Base-by-base conservation (phyloP, 2,888 invertebrate genomes). In the Quadriops clusia region DNA sequence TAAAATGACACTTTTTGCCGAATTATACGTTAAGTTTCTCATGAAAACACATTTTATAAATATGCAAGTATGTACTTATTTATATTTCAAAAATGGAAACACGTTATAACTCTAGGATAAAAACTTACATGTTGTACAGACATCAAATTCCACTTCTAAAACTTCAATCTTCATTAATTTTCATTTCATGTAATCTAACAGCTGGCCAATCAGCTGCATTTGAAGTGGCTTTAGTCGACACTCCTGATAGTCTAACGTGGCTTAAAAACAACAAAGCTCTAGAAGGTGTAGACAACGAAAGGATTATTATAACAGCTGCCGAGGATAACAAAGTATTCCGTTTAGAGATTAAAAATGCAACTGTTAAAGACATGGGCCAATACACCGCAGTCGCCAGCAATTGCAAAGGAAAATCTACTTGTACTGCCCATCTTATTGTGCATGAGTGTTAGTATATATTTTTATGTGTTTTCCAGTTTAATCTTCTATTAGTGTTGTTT, bases 371-470 rank as follows among this genome's bases (percentile, higher is more conserved):
- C 60, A 72, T 77, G n/a, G 93, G 90, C 27, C 72, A 86, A 23
- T 95, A 95, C 58, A 86, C 87, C 1, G 87, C 89, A 24, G 74
- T 85, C 40, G 91, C 91, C 11, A 77, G 79, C 34, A 87, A 89
- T 51, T 66, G 68, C 14, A 72, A 76, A 34, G 87, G 90, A 37
- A 81, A 80, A 46, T 68, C 83, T 23, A 77, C 82, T 36, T 85
- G 87, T 58, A 86, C 89, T 21, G 86, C 89, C 36, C 85, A 86
- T 61, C 72, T 91, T 47, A 72, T 83, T 42, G 87, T 91, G 42
- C 79, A 83, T 50, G 75, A 83, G 69, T 65, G 89, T 89, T 67
- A 76, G 77, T 63, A 47, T 24, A 4, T 28, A 13, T 20, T 36
- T 23, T 21, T 14, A 14, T 5, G 17, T 22, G 22, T 4, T 16